Percentiles rank a stretch among this genome's conserved stretches.
Conservation (phyloP, 2,888 invertebrate genomes). For the Caenorhabditis virilis region DNA sequence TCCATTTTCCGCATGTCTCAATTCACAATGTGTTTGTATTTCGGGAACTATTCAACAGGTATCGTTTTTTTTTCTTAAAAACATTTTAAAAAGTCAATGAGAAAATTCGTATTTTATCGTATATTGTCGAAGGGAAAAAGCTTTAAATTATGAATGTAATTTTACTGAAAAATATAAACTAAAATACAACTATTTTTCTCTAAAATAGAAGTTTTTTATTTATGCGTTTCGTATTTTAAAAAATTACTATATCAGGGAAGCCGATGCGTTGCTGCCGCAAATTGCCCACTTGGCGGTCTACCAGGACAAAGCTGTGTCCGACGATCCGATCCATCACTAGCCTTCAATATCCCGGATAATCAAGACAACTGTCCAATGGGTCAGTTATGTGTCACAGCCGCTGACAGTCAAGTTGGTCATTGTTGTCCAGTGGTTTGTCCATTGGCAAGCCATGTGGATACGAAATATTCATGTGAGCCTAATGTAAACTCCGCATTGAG, state of each 20-base stretch:
- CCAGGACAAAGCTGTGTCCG: conserved; percentile 60
- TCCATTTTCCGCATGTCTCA: conserved; percentile 67
- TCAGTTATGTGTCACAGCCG: conserved; percentile 61
- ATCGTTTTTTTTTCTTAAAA: background rate
- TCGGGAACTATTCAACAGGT: conserved; percentile 60
- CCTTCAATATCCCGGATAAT: conserved; percentile 51
- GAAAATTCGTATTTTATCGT: no score
- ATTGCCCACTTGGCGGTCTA: conserved; percentile 65
- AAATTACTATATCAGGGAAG: conserved; percentile 54
- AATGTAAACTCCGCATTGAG: conserved; percentile 35
- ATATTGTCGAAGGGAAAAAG: no score
- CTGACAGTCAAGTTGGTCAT: conserved; percentile 64
- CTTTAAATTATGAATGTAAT: no score
- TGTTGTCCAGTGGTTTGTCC: conserved; percentile 67
- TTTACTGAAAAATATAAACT: no score
- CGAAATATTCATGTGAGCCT: conserved; percentile 53
- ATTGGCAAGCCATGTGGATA: conserved; percentile 58
- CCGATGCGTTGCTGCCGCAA: conserved; percentile 64
- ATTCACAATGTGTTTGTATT: conserved; percentile 66
- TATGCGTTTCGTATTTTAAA: no score
- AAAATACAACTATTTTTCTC: no score
- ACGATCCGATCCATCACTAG: conserved; percentile 45
- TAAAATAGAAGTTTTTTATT: no score
- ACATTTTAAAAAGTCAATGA: background rate
- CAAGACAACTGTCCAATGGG: conserved; percentile 61